These are phyloP conservation scores for Axinella damicornis DNA, from an alignment of 37 sponge, comb jelly and placozoan species.

Conservation along the genomic window DNA sequence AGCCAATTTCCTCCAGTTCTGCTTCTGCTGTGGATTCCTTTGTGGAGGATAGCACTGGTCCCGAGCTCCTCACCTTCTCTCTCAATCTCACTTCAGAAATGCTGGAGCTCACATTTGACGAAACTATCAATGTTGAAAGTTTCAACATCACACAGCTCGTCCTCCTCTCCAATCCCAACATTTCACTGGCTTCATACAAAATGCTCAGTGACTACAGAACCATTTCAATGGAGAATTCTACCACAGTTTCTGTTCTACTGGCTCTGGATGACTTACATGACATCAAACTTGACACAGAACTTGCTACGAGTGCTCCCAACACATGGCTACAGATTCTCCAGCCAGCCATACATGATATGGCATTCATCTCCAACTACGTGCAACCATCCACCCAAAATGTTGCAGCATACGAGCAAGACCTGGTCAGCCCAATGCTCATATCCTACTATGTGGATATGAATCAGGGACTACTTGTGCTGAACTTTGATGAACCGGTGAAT, in stretches of 20 bases:
- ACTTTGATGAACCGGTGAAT: conserved; percentile 91
- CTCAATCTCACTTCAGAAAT: conserved; percentile 80
- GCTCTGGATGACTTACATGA: conserved; percentile 84
- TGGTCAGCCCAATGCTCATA: conserved; percentile 52
- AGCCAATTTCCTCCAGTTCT: conserved; percentile 25
- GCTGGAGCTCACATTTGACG: conserved; percentile 88
- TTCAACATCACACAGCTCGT: conserved; percentile 57
- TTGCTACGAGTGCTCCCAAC: conserved; percentile 63
- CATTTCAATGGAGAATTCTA: conserved; percentile 65
- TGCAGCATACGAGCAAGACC: conserved; percentile 47
- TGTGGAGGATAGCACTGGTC: conserved; percentile 55
- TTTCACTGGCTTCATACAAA: conserved; percentile 18
- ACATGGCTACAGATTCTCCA: conserved; percentile 63
- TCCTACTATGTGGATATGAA: conserved; percentile 85
- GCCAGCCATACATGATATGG: conserved; percentile 78
- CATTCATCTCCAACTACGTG: conserved; percentile 60
- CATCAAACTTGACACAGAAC: conserved; percentile 76
- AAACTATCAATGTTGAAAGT: conserved; percentile 82
- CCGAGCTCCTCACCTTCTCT: conserved; percentile 60
- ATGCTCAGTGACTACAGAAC: conserved; percentile 36
- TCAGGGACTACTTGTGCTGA: conserved; percentile 59
- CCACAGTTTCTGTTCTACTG: conserved; percentile 58
- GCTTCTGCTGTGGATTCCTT: conserved; percentile 53
- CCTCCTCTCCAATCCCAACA: conserved; percentile 55
- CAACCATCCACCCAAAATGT: conserved; percentile 10